These are phyloP conservation scores for Phaenicophaeus curvirostris DNA, from an alignment of 2,797 vertebrate species.

Conservation along the genomic window DNA sequence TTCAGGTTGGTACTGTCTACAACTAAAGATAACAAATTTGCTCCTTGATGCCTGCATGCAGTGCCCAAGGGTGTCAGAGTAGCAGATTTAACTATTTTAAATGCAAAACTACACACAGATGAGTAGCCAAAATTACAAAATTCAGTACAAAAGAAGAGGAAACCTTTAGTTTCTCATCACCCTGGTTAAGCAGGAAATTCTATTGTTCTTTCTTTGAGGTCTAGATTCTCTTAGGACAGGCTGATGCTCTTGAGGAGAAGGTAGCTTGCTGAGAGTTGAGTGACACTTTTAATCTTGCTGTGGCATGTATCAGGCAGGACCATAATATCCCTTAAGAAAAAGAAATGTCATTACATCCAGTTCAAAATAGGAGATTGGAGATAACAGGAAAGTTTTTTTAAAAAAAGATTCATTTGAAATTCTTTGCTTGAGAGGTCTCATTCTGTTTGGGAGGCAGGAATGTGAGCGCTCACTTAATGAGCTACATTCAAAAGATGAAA, in stretches of 20 bases:
- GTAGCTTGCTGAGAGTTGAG: not conserved
- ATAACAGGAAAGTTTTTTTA: not conserved
- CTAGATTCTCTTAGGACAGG: not conserved
- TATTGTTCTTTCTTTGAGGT: not conserved
- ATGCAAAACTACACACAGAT: not conserved
- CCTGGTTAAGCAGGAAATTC: not conserved
- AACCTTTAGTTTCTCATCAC: not conserved
- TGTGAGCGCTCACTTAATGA: constrained; percentile 26
- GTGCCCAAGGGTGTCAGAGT: not conserved
- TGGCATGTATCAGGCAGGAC: not conserved
- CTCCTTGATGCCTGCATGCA: not conserved
- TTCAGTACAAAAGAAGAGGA: not conserved
- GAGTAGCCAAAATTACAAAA: not conserved
- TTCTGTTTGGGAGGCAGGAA: constrained; percentile 34
- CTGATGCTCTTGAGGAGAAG: not conserved
- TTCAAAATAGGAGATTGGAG: constrained; percentile 13
- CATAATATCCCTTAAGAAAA: constrained; percentile 11
- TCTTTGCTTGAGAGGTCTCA: constrained; percentile 47
- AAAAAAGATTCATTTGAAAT: constrained; percentile 19
- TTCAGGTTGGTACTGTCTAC: not conserved
- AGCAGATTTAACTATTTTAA: not conserved
- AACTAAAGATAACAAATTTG: not conserved
- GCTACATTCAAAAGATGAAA: constrained; percentile 35
- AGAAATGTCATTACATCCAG: constrained; percentile 8
- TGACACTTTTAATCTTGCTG: constrained; percentile 4